Percentiles rank a stretch among this genome's conserved stretches.
Evolutionary conservation across 2,113 vertebrate genomes (phyloP).

Genomic region (Ibidorhyncha struthersii): DNA sequence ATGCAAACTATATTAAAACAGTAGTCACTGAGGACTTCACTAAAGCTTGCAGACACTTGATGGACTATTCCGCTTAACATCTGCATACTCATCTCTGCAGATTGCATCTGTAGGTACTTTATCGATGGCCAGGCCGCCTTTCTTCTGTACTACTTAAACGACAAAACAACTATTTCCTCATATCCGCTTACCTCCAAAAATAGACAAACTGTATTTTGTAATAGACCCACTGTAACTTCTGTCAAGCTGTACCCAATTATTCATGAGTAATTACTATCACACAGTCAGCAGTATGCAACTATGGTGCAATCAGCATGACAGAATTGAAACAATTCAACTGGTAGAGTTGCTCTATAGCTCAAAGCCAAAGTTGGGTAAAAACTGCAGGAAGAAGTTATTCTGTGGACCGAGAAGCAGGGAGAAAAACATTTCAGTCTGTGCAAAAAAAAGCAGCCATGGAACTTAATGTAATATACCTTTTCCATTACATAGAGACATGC

Average conservation of each 20-base stretch:
- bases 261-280: neutral
- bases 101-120: fast-evolving
- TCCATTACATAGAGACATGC: fast-evolving
- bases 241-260: neutral
- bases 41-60: neutral
- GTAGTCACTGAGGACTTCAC: fast-evolving
- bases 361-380: neutral
- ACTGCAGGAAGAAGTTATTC: fast-evolving
- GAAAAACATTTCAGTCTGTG: neutral
- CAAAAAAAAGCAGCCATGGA: neutral
- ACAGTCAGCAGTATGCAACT: fast-evolving
- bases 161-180: neutral
- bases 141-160: fast-evolving
- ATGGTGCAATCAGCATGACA: fast-evolving
- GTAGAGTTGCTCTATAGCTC: neutral
- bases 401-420: fast-evolving
- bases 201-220: neutral
- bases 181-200: neutral
- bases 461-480: fast-evolving
- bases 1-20: neutral
- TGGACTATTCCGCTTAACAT: neutral
- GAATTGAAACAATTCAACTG: neutral
- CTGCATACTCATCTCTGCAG: fast-evolving
- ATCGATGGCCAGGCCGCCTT: neutral
- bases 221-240: no score